Evolutionary conservation across 2,113 vertebrate species (phyloP).

Genomic region (Anser brachyrhynchus): DNA sequence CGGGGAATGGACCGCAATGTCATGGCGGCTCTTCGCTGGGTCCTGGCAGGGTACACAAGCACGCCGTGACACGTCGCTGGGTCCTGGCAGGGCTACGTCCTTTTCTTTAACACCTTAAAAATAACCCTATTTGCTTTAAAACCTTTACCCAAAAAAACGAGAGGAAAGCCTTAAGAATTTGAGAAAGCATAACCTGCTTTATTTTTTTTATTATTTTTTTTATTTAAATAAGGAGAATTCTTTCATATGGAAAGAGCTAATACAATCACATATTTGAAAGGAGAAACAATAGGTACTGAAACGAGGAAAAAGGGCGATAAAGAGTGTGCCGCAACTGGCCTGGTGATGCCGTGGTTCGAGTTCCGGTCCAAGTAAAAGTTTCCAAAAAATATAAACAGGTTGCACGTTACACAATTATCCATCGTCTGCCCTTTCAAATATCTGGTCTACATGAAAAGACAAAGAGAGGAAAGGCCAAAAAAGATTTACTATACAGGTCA

Average conservation of each 20-base stretch:
- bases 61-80: no score
- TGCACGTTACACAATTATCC: constrained; percentile 78
- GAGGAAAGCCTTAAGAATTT: constrained; percentile 5
- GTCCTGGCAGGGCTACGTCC: no score
- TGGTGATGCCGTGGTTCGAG: constrained; percentile 55
- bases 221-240: constrained; percentile 92
- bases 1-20: accelerated
- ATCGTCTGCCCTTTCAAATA: constrained; percentile 84
- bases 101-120: no score
- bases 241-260: constrained; percentile 92
- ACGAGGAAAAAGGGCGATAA: constrained; percentile 72
- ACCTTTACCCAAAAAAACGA: background rate
- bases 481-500: constrained; percentile 71
- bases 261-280: constrained; percentile 97
- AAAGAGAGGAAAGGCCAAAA: constrained; percentile 79
- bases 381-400: constrained; percentile 71
- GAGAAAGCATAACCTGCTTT: constrained; percentile 88
- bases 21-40: background rate
- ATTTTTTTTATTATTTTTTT: constrained; percentile 81
- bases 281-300: constrained; percentile 88
- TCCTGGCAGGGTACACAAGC: no score
- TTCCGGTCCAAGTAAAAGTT: constrained; percentile 66
- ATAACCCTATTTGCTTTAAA: no score
- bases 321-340: constrained; percentile 77
- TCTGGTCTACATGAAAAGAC: constrained; percentile 81